A percentile compares a stretch with the other conserved stretches of the same genome.
Evolutionary conservation across 2,888 invertebrate species (phyloP).

Genomic region (Helleia helle): DNA sequence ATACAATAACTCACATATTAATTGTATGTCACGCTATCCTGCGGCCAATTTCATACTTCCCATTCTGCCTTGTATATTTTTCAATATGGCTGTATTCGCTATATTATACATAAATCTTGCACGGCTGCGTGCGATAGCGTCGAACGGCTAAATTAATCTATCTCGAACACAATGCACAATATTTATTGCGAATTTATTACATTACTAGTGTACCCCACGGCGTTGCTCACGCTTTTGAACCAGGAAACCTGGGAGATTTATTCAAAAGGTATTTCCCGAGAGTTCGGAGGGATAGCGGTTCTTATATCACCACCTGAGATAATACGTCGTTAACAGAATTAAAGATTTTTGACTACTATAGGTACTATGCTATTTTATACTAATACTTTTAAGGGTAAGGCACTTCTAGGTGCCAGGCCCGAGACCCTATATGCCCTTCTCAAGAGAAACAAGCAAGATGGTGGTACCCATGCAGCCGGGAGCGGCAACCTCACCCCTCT

Average conservation of each 20-base stretch:
- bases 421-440: no score
- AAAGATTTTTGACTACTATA: no score
- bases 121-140: conserved; percentile 32
- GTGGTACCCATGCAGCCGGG: no score
- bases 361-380: no score
- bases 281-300: no score
- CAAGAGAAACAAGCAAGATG: no score
- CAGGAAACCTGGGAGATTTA: not conserved
- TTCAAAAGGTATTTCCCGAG: no score
- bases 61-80: conserved; percentile 24
- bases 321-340: no score
- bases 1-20: conserved; percentile 10
- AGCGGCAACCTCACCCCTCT: no score
- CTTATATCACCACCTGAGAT: no score
- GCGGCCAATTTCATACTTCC: conserved; percentile 7
- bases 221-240: conserved; percentile 6
- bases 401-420: no score
- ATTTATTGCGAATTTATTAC: conserved; percentile 31
- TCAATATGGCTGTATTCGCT: conserved; percentile 26
- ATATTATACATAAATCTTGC: conserved; percentile 33
- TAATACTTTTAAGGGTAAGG: no score
- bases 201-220: conserved; percentile 16
- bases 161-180: conserved; percentile 33
- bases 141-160: conserved; percentile 35
- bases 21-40: conserved; percentile 10